Conservation (phyloP, 2,888 invertebrate species). For the Xanthia icteritia region DNA sequence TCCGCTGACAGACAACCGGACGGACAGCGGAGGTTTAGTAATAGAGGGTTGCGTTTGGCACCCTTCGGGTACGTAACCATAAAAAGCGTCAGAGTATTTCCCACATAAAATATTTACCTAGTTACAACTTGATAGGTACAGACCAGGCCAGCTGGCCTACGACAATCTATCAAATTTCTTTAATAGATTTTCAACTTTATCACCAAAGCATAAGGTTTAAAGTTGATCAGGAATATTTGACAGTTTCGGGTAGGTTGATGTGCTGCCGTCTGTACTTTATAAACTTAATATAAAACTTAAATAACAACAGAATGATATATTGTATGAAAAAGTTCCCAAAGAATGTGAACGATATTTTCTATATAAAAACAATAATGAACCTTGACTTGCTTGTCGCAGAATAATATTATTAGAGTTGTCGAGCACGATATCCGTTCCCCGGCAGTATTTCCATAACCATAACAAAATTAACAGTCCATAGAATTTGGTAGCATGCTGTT, state of each 20-base stretch:
- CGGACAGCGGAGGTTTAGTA: too few relatives aligned
- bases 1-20: too few relatives aligned
- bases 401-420: conserved; percentile 49
- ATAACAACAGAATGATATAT: conserved; percentile 34
- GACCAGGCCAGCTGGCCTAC: too few relatives aligned
- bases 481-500: conserved; percentile 32
- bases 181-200: too few relatives aligned
- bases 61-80: too few relatives aligned
- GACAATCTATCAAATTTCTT: too few relatives aligned
- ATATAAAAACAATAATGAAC: conserved; percentile 51
- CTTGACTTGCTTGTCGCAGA: conserved; percentile 51
- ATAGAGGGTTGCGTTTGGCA: too few relatives aligned
- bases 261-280: too few relatives aligned
- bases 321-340: conserved; percentile 42
- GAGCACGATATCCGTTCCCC: conserved; percentile 72
- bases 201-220: too few relatives aligned
- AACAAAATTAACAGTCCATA: conserved; percentile 56
- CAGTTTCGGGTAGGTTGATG: too few relatives aligned
- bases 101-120: conserved; percentile 19
- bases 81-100: background rate
- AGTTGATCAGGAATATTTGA: too few relatives aligned
- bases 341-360: conserved; percentile 48
- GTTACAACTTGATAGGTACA: background rate
- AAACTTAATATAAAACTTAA: conserved; percentile 8
- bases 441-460: conserved; percentile 58